These are phyloP conservation scores for Centruroides sculpturatus DNA, from an alignment of 1,140 invertebrate genomes.

Conservation along the genomic window DNA sequence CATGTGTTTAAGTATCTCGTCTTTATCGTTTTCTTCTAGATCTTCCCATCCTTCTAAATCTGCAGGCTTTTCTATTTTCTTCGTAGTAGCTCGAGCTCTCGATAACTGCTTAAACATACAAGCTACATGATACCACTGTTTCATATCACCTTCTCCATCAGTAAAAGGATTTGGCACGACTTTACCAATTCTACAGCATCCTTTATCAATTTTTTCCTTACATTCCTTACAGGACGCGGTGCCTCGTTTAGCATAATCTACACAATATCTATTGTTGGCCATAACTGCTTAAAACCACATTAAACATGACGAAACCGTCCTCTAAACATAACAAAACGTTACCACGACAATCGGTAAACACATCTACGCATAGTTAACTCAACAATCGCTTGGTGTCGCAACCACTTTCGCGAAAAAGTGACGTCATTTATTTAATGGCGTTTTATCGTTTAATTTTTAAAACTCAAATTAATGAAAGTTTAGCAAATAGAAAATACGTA, in stretches of 20 bases:
- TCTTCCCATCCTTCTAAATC: slow-evolving; percentile 62
- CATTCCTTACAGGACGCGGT: slow-evolving; percentile 75
- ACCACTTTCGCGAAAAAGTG: too few relatives aligned
- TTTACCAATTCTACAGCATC: slow-evolving; percentile 52
- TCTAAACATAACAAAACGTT: too few relatives aligned
- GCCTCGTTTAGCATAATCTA: slow-evolving; percentile 61
- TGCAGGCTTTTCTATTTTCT: slow-evolving; percentile 58
- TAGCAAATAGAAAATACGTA: too few relatives aligned
- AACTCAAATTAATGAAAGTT: too few relatives aligned
- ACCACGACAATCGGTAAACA: too few relatives aligned
- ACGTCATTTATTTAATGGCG: too few relatives aligned
- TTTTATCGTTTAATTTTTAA: too few relatives aligned
- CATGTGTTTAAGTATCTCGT: slow-evolving; percentile 39
- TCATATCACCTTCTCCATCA: slow-evolving; percentile 60
- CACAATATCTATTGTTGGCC: slow-evolving; percentile 25
- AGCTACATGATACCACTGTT: slow-evolving; percentile 62
- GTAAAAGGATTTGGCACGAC: slow-evolving; percentile 59
- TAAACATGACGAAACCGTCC: too few relatives aligned
- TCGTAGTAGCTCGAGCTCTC: slow-evolving; percentile 60
- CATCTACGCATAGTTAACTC: too few relatives aligned
- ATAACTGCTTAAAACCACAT: not conserved
- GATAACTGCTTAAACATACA: slow-evolving; percentile 67
- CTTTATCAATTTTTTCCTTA: slow-evolving; percentile 59
- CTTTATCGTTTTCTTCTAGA: slow-evolving; percentile 48
- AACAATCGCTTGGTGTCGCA: too few relatives aligned